Evolutionary conservation across 2,888 invertebrate genomes (phyloP).

Genomic region (Agrochola circellaris): DNA sequence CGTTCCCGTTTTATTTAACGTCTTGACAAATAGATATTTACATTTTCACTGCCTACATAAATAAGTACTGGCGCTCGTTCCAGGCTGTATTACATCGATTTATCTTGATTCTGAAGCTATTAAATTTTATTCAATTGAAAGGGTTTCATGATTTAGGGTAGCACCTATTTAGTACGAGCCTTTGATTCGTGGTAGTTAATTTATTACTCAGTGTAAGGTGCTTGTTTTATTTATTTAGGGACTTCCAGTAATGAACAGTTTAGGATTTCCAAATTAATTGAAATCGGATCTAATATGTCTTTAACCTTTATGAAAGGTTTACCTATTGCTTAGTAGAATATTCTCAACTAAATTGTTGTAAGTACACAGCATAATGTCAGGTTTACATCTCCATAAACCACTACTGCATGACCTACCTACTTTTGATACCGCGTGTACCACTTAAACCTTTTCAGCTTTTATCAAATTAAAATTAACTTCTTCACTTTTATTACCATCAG

Average conservation of each 20-base stretch:
- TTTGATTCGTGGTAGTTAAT: constrained; percentile 40
- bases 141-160: constrained; percentile 48
- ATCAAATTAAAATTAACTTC: constrained; percentile 6
- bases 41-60: constrained; percentile 62
- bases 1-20: constrained; percentile 55
- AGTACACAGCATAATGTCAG: not conserved
- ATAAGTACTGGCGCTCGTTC: constrained; percentile 55
- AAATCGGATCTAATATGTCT: not conserved
- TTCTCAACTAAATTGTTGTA: not conserved
- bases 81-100: constrained; percentile 53
- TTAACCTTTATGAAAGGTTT: not conserved
- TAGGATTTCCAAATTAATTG: constrained; percentile 5
- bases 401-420: not conserved
- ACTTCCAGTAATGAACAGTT: not conserved
- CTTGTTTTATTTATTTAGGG: constrained; percentile 29
- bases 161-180: constrained; percentile 23
- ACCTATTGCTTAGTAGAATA: not conserved
- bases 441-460: not conserved
- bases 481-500: constrained; percentile 4
- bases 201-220: constrained; percentile 18
- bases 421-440: not conserved
- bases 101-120: constrained; percentile 54
- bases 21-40: constrained; percentile 62
- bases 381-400: not conserved
- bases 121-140: constrained; percentile 60